phyloP scores from a whole-genome alignment of 1,140 invertebrate species.

The Drosophila ohnishii region DNA sequence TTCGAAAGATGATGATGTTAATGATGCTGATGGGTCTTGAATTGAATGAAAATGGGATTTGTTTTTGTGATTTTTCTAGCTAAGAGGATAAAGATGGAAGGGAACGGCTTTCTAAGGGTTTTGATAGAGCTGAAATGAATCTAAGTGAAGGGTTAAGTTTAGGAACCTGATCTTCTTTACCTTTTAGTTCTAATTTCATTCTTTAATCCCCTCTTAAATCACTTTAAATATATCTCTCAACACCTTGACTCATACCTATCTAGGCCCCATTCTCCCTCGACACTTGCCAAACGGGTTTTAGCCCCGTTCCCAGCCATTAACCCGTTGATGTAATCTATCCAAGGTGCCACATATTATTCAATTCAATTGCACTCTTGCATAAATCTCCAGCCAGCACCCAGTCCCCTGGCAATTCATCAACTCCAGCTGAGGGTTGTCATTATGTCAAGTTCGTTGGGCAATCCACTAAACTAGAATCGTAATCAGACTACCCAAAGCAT shows the following conservation, averaged over 20 bases:
- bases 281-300: conserved; percentile 34
- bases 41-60: conserved; percentile 22
- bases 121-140: too few relatives aligned
- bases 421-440: conserved; percentile 40
- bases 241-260: not conserved
- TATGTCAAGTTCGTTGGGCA: conserved; percentile 56
- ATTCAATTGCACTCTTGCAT: conserved; percentile 38
- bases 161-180: too few relatives aligned
- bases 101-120: too few relatives aligned
- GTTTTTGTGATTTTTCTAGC: not conserved
- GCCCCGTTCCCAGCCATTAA: conserved; percentile 23
- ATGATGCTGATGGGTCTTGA: conserved; percentile 16
- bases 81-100: not conserved
- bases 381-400: conserved; percentile 32
- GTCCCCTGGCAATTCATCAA: not conserved
- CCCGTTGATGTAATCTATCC: conserved; percentile 47
- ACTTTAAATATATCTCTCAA: not conserved
- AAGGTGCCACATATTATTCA: conserved; percentile 43
- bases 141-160: not conserved
- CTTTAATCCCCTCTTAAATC: not conserved
- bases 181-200: not conserved
- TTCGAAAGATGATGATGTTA: conserved; percentile 41
- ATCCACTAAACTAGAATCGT: conserved; percentile 59
- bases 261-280: conserved; percentile 1
- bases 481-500: conserved; percentile 35